Evolutionary conservation across 2,797 vertebrate genomes (phyloP).

Genomic region (Knipowitschia caucasica): DNA sequence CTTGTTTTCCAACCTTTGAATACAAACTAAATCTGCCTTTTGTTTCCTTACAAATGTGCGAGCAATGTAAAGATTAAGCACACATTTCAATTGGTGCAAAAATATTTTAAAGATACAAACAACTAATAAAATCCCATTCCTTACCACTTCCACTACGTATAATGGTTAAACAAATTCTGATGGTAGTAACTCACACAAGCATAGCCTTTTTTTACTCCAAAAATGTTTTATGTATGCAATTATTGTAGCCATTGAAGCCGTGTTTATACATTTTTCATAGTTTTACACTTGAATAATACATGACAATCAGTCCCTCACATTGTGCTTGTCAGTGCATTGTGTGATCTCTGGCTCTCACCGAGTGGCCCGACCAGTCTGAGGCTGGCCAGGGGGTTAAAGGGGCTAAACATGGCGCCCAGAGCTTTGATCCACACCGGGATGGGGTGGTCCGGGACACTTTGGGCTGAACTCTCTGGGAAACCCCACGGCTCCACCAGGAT

Average conservation of each 20-base stretch:
- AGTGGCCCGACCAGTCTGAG: constrained; percentile 92
- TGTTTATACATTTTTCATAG: constrained; percentile 1
- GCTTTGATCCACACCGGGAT: constrained; percentile 95
- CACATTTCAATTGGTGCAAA: too few species aligned
- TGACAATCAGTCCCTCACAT: neutral
- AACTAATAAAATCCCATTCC: too few species aligned
- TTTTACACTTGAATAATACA: neutral
- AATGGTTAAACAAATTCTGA: too few species aligned
- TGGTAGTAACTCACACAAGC: too few species aligned
- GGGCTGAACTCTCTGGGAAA: constrained; percentile 84
- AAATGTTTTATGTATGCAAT: neutral
- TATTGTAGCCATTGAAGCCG: neutral
- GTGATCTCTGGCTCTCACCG: constrained; percentile 70
- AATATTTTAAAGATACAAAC: too few species aligned
- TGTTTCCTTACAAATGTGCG: too few species aligned
- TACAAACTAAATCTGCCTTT: too few species aligned
- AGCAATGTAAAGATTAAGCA: too few species aligned
- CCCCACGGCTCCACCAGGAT: constrained; percentile 97
- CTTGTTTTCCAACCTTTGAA: too few species aligned
- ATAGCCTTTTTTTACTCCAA: too few species aligned
- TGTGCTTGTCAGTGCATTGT: neutral
- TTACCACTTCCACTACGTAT: too few species aligned
- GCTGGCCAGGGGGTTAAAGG: constrained; percentile 92
- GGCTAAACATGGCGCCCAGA: constrained; percentile 85
- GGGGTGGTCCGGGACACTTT: constrained; percentile 79